Evolutionary conservation across 2,888 invertebrate species (phyloP).

Genomic region (Fragum whitleyi): DNA sequence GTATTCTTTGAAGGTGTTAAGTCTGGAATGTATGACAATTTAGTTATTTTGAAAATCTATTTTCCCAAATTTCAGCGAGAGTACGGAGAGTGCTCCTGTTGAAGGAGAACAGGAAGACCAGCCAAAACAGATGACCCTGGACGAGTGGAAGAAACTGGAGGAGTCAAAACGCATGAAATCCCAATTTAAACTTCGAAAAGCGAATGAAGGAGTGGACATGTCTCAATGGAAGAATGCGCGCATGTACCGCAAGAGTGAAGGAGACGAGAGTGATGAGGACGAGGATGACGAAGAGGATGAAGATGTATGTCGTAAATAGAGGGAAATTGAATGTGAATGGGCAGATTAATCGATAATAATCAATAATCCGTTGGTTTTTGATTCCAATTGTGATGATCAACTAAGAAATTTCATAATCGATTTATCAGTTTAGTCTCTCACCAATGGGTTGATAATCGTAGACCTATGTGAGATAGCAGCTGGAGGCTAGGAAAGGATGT

Average conservation of each 20-base stretch:
- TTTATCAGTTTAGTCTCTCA: too few relatives aligned
- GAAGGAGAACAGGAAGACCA: slow-evolving; percentile 87
- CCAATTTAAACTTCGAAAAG: slow-evolving; percentile 95
- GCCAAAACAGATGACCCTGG: slow-evolving; percentile 94
- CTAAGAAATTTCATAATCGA: too few relatives aligned
- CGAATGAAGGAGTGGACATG: slow-evolving; percentile 93
- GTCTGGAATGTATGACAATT: too few relatives aligned
- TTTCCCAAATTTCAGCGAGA: slow-evolving; percentile 80
- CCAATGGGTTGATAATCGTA: too few relatives aligned
- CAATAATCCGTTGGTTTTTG: too few relatives aligned
- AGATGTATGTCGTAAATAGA: slow-evolving; percentile 42
- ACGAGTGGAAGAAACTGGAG: slow-evolving; percentile 96
- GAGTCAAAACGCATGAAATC: slow-evolving; percentile 91
- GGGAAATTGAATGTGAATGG: too few relatives aligned
- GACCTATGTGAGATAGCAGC: too few relatives aligned
- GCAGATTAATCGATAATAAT: too few relatives aligned
- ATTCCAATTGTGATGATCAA: too few relatives aligned
- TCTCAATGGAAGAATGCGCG: slow-evolving; percentile 90
- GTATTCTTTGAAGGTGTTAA: too few relatives aligned
- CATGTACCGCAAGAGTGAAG: slow-evolving; percentile 88
- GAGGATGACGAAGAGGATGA: slow-evolving; percentile 86
- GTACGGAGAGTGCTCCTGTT: slow-evolving; percentile 67
- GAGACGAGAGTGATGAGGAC: slow-evolving; percentile 86
- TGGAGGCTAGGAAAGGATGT: too few relatives aligned
- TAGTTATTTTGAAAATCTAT: too few relatives aligned